These are phyloP conservation scores for Standfussiana lucernea DNA, from an alignment of 2,888 invertebrate genomes.

Conservation along the genomic window DNA sequence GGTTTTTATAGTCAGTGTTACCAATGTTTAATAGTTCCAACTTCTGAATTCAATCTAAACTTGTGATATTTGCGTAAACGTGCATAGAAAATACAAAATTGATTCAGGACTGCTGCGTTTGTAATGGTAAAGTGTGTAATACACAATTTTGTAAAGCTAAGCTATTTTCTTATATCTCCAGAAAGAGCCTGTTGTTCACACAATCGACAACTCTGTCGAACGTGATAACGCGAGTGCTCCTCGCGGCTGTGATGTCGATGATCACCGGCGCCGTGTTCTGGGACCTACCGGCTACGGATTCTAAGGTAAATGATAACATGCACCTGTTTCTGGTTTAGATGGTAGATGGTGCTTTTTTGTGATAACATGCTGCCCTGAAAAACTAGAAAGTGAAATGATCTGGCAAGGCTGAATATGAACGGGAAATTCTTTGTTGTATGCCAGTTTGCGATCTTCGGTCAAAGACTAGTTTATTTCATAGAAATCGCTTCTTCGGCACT, in stretches of 20 bases:
- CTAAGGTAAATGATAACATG: conserved; percentile 79
- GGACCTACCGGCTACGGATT: conserved; percentile 95
- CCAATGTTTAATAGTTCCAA: neutral
- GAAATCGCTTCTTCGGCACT: neutral
- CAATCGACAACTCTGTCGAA: conserved; percentile 96
- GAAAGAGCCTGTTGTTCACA: conserved; percentile 94
- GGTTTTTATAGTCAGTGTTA: neutral
- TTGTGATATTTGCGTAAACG: neutral
- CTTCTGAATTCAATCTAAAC: neutral
- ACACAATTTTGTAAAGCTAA: neutral
- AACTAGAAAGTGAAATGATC: neutral
- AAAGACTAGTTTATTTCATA: neutral
- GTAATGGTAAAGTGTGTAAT: neutral
- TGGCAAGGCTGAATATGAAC: neutral
- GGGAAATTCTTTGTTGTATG: neutral
- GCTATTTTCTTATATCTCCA: conserved; percentile 65
- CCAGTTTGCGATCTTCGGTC: neutral
- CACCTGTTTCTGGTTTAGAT: neutral
- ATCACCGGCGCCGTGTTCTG: conserved; percentile 96
- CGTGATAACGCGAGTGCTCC: conserved; percentile 94
- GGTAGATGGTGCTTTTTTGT: neutral
- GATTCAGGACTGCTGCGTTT: neutral
- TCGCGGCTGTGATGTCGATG: conserved; percentile 95
- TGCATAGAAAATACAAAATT: neutral
- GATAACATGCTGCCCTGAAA: neutral